Evolutionary conservation across 2,797 vertebrate species (phyloP), one percentile per base, ranked within the genome.

Genomic region (Brotula barbata): DNA sequence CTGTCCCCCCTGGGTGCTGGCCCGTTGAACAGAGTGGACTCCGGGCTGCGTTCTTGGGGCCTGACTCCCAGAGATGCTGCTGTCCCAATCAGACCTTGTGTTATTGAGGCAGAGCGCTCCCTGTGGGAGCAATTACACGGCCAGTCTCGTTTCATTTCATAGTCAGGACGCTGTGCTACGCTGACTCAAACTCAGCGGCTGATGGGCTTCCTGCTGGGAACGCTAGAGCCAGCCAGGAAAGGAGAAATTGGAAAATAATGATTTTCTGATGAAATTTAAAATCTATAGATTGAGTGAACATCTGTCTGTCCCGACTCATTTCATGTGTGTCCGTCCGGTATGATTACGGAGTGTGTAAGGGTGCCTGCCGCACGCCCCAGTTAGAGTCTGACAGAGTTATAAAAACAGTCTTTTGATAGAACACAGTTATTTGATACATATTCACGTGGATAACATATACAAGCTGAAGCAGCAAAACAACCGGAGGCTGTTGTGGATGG

Each of bases 71-170:
- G 42, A 52, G 56, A 59, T n/a, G n/a, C n/a, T n/a, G n/a, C 48
- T 43, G 33, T 44, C 19, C 42, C 42, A 47, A 58, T 60, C 49
- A 52, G 21, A 42, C 41, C n/a, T 47, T 7, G n/a, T n/a, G n/a
- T n/a, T n/a, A n/a, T n/a, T n/a, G n/a, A n/a, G n/a, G n/a, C n/a
- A n/a, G n/a, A n/a, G n/a, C n/a, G n/a, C n/a, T n/a, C n/a, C n/a
- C 52, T 47, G 44, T 13, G 21, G 33, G 56, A 61, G 50, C 49
- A 75, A 67, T 70, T 70, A 70, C 58, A 64, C 19, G 49, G 62
- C 52, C 43, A 54, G 72, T 72, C 75, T 60, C 21, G 47, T 71
- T 78, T 76, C 43, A 76, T 76, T 82, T 76, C 63, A 68, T 73
- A 56, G 63, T 71, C 59, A 6, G 41, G 19, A 33, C 23, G 53